Base-by-base conservation (phyloP, 53 echinoderm and acorn worm genomes). In the Pentamera pediparva region DNA sequence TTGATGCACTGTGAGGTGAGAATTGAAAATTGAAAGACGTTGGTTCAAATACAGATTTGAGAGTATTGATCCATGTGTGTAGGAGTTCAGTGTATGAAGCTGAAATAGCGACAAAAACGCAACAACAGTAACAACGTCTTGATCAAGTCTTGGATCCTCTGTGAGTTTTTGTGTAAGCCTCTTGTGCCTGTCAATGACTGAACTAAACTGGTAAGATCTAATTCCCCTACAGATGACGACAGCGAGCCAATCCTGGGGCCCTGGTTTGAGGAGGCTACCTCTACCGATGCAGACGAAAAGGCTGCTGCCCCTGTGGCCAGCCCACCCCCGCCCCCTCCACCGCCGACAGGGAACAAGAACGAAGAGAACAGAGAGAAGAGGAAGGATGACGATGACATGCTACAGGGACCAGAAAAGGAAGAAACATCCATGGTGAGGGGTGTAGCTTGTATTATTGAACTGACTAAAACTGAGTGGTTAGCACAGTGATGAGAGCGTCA, bases 201-300 rank as follows among this genome's bases (percentile, higher is more conserved):
- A n/a, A n/a, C n/a, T n/a, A n/a, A n/a, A n/a, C n/a, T n/a, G 43
- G 43, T 41, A 15, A 62, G 26, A 24, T 55, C 18, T 27, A 7
- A 0, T 32, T 29, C 33, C 9, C 29, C 4, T 56, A 11, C 58
- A 95, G 96, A 95, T 82, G 96, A 95, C 83, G 96, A 95, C 83
- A 95, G 96, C 75, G 96, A 95, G 63, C 96, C 96, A 21, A 88
- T 95, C 38, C 85, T 95, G 35, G 95, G 96, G 25, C 96, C 87
- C 22, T 91, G 91, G 91, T 95, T 95, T 83, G 90, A 95, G 40
- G 96, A 94, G 61, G 82, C 90, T 6, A 82, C 91, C 29, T 87
- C 94, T 65, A 84, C 90, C 0, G 90, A 94, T 40, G 70, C 90
- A 38, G 96, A 95, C 41, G 56, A 89, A 56, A 93, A 92, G 64